phyloP scores from a whole-genome alignment of 1,140 invertebrate species.

The Acyrthosiphon pisum region DNA sequence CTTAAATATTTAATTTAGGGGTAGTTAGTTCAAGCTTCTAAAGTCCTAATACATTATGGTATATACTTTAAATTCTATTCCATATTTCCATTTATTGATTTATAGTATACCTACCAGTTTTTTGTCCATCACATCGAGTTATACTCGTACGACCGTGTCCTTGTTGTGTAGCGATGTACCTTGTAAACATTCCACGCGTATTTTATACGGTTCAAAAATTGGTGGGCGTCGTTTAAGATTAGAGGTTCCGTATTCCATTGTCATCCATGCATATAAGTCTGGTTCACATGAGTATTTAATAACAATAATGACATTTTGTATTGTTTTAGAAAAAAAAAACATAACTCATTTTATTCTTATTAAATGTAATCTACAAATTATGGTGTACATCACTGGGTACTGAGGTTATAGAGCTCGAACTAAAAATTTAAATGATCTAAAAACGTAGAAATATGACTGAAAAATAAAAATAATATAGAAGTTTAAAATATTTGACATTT shows the following conservation, averaged over 20 bases:
- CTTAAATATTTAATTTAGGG: not conserved
- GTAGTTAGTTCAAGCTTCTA: not conserved
- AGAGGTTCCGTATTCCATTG: not conserved
- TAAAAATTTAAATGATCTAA: not conserved
- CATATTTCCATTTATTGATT: not conserved
- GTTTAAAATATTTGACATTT: not conserved
- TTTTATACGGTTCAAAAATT: slow-evolving; percentile 7
- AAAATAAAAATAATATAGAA: not conserved
- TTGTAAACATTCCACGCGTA: not conserved
- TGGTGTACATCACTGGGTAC: not conserved
- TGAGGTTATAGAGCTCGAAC: not conserved
- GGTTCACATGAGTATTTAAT: slow-evolving; percentile 9
- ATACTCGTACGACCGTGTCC: not conserved
- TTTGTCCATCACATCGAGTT: not conserved
- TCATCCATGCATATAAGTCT: not conserved
- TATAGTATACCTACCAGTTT: not conserved
- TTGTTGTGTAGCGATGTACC: not conserved
- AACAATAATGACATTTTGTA: not conserved
- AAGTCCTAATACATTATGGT: not conserved
- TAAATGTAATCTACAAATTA: not conserved
- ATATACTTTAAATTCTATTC: not conserved
- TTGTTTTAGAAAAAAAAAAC: not conserved
- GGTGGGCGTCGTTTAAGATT: not conserved
- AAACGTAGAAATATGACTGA: not conserved
- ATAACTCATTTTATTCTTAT: not conserved